Base-by-base conservation (phyloP, 2,888 invertebrate genomes). In the Dinocampus coccinellae region DNA sequence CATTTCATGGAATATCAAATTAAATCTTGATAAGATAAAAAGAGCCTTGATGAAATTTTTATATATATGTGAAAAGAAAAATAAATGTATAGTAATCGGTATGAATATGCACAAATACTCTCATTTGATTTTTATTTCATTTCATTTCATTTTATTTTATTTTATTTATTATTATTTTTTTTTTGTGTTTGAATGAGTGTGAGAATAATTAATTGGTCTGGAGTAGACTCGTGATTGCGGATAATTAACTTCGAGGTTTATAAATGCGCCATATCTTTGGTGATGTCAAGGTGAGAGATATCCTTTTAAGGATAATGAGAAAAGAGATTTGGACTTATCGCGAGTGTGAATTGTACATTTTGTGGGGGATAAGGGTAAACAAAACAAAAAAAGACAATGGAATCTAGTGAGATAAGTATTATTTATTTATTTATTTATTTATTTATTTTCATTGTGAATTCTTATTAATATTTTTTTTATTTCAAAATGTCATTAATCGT, bases 231-330 rank as follows among this genome's bases (percentile, higher is more conserved):
- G 26, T 24, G 55, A 26, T 6, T 26, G 26, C 6, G 24, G 3
- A 55, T 55, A 55, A 55, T 55, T 55, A 55, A 55, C 3, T 26
- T 24, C 0, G 13, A 26, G 55, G 26, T 10, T 11, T 24, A 55
- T 55, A 55, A 55, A 55, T 55, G 55, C 22, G 22, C 13, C 26
- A 55, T 55, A 24, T 55, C 26, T 55, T 55, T 55, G 13, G 26
- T 24, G 29, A 47, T 47, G n/a, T 16, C 42, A 29, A 52, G 29
- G 39, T 13, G 20, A 52, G 20, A 52, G 16, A 47, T 42, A 24
- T 63, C 63, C 63, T 52, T 63, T 63, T 47, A n/a, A 11, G 47
- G 63, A 63, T 52, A 63, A 63, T 33, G 16, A 42, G 39, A n/a
- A 20, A 39, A 24, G 62, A 39, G 20, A 24, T 62, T 9, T 16